These are phyloP conservation scores for Sylvilagus bachmani DNA, from an alignment of 2,113 vertebrate genomes.

Conservation along the genomic window DNA sequence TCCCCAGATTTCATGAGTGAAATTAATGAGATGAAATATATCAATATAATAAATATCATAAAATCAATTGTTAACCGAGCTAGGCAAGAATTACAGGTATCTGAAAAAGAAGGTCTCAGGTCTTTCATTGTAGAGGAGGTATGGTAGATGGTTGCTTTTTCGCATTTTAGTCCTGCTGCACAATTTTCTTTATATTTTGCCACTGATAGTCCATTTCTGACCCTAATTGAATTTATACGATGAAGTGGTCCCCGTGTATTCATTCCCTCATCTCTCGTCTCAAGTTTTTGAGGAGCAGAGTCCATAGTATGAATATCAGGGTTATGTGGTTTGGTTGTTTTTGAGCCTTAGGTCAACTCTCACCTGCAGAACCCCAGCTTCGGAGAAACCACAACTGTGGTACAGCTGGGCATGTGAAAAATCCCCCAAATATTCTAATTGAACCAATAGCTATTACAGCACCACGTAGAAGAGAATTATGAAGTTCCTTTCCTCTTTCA, in stretches of 20 bases:
- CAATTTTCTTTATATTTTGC: neutral
- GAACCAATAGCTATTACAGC: neutral
- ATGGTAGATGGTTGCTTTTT: neutral
- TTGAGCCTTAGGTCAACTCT: neutral
- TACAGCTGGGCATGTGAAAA: neutral
- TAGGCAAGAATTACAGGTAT: neutral
- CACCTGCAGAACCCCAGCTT: neutral
- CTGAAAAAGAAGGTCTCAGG: conserved; percentile 9
- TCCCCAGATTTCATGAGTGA: neutral
- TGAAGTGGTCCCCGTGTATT: neutral
- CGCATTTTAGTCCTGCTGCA: neutral
- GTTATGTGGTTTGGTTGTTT: neutral
- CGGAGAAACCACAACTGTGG: neutral
- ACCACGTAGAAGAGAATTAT: conserved; percentile 48
- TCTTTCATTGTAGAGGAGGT: neutral
- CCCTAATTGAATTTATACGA: neutral
- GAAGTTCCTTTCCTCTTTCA: conserved; percentile 68
- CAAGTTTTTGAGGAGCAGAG: neutral
- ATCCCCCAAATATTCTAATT: neutral
- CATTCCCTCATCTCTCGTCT: neutral
- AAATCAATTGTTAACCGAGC: neutral
- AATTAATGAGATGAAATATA: conserved; percentile 36
- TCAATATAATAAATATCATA: neutral
- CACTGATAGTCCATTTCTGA: neutral
- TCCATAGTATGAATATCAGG: neutral